Conservation (phyloP, 2,113 vertebrate genomes). For the Chaetorhynchus papuensis region DNA sequence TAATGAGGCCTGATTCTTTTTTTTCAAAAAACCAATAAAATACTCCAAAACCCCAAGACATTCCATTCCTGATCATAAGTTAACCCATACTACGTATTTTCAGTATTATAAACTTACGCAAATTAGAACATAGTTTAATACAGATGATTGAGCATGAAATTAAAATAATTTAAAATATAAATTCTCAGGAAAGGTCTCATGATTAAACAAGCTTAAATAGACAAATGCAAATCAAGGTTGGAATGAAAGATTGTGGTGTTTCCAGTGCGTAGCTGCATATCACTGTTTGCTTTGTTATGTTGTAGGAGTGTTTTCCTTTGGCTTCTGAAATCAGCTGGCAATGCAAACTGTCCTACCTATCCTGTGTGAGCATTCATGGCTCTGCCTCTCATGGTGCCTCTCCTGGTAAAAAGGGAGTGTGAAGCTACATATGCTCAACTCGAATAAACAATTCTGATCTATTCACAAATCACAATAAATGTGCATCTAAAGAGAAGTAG, state of each 20-base stretch:
- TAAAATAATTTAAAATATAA: background rate
- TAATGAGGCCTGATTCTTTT: background rate
- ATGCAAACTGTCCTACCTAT: background rate
- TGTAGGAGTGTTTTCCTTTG: background rate
- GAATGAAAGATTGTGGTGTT: background rate
- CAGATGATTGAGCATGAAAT: background rate
- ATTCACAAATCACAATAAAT: background rate
- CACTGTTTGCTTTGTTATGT: background rate
- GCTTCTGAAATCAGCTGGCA: background rate
- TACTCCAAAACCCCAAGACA: accelerated
- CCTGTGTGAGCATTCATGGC: background rate
- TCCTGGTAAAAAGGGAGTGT: background rate
- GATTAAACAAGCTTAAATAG: background rate
- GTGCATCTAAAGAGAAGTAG: background rate
- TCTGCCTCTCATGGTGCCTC: background rate
- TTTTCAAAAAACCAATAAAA: background rate
- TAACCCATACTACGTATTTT: background rate
- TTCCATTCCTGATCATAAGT: background rate
- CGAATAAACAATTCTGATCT: background rate
- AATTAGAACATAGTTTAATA: background rate
- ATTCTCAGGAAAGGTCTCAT: background rate
- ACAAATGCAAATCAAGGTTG: background rate
- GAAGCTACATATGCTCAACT: background rate
- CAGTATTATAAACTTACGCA: background rate
- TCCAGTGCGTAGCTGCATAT: background rate